Conservation (phyloP, 2,113 vertebrate genomes). For the Petrocephalus microphthalmus region DNA sequence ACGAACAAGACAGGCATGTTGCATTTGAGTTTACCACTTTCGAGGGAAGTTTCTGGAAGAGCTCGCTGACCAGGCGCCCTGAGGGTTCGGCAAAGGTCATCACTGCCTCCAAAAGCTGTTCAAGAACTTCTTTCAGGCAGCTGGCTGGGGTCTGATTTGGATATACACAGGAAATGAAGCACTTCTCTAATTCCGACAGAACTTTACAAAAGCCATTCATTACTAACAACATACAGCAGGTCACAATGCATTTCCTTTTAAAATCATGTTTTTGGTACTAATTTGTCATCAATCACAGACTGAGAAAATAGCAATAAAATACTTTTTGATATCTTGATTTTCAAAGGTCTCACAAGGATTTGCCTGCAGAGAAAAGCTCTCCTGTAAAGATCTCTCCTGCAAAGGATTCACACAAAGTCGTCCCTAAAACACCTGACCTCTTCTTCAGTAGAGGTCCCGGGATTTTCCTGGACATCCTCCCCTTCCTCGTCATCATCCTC, state of each 20-base stretch:
- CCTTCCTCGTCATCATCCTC: constrained; percentile 88
- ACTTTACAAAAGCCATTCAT: neutral
- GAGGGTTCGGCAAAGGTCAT: constrained; percentile 80
- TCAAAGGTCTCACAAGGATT: neutral
- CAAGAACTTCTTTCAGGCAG: constrained; percentile 84
- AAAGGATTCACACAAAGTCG: neutral
- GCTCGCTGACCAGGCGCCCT: constrained; percentile 86
- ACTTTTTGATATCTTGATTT: neutral
- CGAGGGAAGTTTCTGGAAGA: constrained; percentile 97
- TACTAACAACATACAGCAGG: neutral
- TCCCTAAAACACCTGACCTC: constrained; percentile 59
- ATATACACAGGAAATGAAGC: constrained; percentile 13
- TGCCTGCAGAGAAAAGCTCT: neutral
- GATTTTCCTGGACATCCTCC: constrained; percentile 77
- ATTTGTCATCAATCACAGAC: neutral
- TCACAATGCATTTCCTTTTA: neutral
- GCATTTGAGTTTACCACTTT: constrained; percentile 75
- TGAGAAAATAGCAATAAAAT: neutral
- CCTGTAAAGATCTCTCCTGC: neutral
- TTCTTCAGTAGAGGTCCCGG: constrained; percentile 73
- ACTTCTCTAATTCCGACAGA: neutral
- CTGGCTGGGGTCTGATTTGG: constrained; percentile 64
- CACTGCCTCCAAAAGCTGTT: constrained; percentile 88
- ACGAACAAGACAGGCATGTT: neutral
- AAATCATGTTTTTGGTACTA: neutral